Base-by-base conservation (phyloP, 2,113 vertebrate species). In the Penelope pileata region DNA sequence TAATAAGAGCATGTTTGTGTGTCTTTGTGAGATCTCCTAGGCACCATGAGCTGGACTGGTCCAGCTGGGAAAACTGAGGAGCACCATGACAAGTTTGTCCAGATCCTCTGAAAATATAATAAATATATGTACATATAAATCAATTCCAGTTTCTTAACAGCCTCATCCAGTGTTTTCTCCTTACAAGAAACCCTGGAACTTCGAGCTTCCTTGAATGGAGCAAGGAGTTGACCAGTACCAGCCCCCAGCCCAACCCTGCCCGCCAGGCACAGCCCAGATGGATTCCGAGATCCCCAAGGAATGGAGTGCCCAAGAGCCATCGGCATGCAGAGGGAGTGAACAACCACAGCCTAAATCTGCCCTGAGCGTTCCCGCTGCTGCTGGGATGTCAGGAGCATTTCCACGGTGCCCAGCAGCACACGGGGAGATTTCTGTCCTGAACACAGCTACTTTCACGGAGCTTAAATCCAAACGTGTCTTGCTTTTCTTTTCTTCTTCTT, bases 341-440 rank as follows among this genome's bases (percentile, higher is more conserved):
- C 77, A 60, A 58, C 13, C 43, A 18, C 83, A 83, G 77, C 36
- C 51, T 36, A n/a, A 75, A 78, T 66, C 89, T 26, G 2, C 83
- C n/a, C 8, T 4, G 86, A 70, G 14, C 6, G 24, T 60, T 53
- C 38, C 63, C 0, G 2, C 34, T 81, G 7, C 60, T 38, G 54
- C 80, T 43, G 72, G 70, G 81, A 45, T 62, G 89, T 96, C 95
- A 93, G 83, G 40, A 93, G 17, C 77, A 95, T 96, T 96, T 96
- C 84, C 95, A 89, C 19, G 42, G 74, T 89, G 76, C 38, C 34
- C 3, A 0, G 26, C 23, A 84, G 60, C 63, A 32, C 10, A 22
- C 59, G 48, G 88, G 68, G 66, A 72, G 77, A 84, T 93, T 92
- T 84, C 53, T 62, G 62, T 40, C 48, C 66, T 23, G 36, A 84